These are phyloP conservation scores for Anser cygnoides DNA, from an alignment of 2,113 vertebrate genomes.

Conservation along the genomic window DNA sequence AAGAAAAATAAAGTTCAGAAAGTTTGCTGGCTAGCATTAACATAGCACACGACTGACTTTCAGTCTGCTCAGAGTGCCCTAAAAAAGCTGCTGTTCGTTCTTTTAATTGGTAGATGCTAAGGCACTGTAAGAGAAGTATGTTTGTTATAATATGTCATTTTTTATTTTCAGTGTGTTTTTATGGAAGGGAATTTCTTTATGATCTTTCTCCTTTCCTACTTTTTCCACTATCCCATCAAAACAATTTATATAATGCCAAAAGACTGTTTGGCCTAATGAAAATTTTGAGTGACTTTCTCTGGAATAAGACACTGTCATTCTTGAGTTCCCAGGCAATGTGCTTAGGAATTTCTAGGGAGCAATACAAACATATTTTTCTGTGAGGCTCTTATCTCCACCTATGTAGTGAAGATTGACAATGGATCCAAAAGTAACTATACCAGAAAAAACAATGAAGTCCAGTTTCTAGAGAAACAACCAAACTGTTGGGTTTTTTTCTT, in stretches of 20 bases:
- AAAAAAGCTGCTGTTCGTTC: conserved; percentile 24
- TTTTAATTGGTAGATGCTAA: neutral
- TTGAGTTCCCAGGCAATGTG: neutral
- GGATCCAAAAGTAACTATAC: neutral
- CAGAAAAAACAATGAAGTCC: neutral
- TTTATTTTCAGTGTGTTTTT: neutral
- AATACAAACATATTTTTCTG: neutral
- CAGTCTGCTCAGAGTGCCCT: neutral
- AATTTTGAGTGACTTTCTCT: neutral
- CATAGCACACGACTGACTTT: neutral
- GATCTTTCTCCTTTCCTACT: neutral
- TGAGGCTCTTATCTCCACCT: neutral
- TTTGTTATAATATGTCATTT: neutral
- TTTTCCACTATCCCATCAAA: neutral
- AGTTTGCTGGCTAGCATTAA: neutral
- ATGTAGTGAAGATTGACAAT: neutral
- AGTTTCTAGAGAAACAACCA: neutral
- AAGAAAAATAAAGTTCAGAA: conserved; percentile 55
- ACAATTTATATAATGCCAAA: neutral
- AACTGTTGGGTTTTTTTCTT: neutral
- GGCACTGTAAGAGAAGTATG: neutral
- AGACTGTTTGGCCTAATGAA: neutral
- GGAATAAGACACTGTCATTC: neutral
- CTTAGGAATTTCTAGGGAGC: neutral
- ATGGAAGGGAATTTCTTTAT: neutral